Conservation (phyloP, 1,140 invertebrate genomes). For the Drosophila kanapiae region DNA sequence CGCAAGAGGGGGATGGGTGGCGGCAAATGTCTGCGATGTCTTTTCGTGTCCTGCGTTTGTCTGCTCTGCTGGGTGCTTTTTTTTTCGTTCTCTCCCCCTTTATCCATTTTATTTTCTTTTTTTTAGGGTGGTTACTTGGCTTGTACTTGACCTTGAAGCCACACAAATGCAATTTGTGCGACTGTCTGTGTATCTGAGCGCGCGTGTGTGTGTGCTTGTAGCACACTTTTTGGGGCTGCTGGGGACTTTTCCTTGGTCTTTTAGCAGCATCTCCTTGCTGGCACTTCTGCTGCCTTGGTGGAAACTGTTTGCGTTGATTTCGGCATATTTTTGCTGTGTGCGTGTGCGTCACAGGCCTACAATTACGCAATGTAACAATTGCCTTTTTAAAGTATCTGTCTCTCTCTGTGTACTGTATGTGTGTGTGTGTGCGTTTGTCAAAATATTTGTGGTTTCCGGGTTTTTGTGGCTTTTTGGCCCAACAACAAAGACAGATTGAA, state of each 20-base stretch:
- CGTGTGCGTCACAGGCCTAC: slow-evolving; percentile 66
- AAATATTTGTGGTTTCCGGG: slow-evolving; percentile 83
- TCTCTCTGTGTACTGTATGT: not conserved
- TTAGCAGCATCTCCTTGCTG: slow-evolving; percentile 49
- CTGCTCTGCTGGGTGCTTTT: slow-evolving; percentile 30
- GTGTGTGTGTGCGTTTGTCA: slow-evolving; percentile 54
- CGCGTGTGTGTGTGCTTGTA: slow-evolving; percentile 6
- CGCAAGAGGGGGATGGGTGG: slow-evolving; percentile 28
- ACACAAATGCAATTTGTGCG: slow-evolving; percentile 34
- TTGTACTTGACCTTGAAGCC: slow-evolving; percentile 81
- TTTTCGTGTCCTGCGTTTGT: slow-evolving; percentile 63
- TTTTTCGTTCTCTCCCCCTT: slow-evolving; percentile 1
- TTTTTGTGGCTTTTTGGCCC: slow-evolving; percentile 64
- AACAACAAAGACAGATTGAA: slow-evolving; percentile 46
- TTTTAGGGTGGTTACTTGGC: slow-evolving; percentile 59
- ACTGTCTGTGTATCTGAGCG: slow-evolving; percentile 1
- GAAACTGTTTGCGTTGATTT: slow-evolving; percentile 84
- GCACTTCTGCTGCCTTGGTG: slow-evolving; percentile 72
- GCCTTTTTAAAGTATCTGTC: slow-evolving; percentile 6
- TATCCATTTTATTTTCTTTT: slow-evolving; percentile 7
- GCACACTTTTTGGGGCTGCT: slow-evolving; percentile 36
- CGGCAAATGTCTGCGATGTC: slow-evolving; percentile 56
- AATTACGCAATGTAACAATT: slow-evolving; percentile 59
- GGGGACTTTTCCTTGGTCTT: slow-evolving; percentile 26
- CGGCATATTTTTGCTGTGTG: slow-evolving; percentile 78